Conservation (phyloP, 2,888 invertebrate species). For the Cyaniris semiargus region DNA sequence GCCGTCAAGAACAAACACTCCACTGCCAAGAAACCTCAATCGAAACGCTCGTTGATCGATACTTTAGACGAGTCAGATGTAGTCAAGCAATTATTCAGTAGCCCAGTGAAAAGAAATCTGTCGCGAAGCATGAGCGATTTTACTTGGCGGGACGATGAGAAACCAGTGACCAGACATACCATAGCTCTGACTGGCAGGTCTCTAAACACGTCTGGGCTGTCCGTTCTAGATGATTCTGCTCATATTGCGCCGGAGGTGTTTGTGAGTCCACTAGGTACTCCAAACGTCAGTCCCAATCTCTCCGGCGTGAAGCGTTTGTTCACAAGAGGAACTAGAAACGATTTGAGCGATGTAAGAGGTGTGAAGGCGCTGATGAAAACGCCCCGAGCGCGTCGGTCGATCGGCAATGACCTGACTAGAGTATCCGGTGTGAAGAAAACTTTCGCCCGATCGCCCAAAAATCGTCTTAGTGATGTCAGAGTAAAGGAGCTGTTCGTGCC, state of each 20-base stretch:
- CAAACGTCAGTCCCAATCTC: conserved; percentile 53
- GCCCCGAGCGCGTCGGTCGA: conserved; percentile 54
- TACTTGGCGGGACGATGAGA: conserved; percentile 56
- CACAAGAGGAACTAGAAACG: conserved; percentile 52
- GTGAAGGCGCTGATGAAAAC: conserved; percentile 50
- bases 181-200: conserved; percentile 47
- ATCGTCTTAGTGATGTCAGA: conserved; percentile 59
- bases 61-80: conserved; percentile 66
- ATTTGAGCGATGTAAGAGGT: conserved; percentile 53
- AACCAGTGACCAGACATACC: conserved; percentile 48
- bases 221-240: conserved; percentile 47
- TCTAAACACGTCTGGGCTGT: conserved; percentile 46
- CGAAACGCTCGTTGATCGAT: conserved; percentile 71
- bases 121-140: conserved; percentile 74
- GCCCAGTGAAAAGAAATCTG: conserved; percentile 73
- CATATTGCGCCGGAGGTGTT: conserved; percentile 59
- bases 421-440: conserved; percentile 64
- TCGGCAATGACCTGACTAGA: conserved; percentile 62
- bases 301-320: conserved; percentile 57
- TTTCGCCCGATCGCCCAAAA: conserved; percentile 58
- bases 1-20: conserved; percentile 71
- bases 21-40: conserved; percentile 73
- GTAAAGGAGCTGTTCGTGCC: conserved; percentile 59
- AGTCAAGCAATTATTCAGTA: conserved; percentile 70
- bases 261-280: conserved; percentile 61